These are phyloP conservation scores for Mustela erminea DNA, from an alignment of 2,797 vertebrate species.

Conservation along the genomic window DNA sequence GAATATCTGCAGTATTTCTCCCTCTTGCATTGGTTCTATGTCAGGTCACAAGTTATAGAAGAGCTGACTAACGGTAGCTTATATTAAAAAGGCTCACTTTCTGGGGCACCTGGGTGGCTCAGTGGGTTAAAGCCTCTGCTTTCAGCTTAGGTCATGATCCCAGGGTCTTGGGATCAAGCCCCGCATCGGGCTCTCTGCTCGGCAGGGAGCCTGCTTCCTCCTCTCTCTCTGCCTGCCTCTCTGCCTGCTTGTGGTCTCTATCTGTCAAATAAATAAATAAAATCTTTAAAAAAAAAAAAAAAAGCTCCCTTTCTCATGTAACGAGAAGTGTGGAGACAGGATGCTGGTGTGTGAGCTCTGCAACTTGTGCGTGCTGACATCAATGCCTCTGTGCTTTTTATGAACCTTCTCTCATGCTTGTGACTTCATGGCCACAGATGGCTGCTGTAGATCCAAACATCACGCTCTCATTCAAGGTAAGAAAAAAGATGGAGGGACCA, in stretches of 20 bases:
- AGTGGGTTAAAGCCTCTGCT: too few relatives aligned
- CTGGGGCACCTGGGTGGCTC: neutral
- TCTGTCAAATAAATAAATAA: too few relatives aligned
- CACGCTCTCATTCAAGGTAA: neutral
- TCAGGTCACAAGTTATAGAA: neutral
- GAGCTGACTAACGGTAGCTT: neutral
- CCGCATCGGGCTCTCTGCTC: too few relatives aligned
- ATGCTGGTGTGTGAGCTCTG: neutral
- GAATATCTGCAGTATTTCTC: neutral
- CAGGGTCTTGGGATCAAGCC: too few relatives aligned
- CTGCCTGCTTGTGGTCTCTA: too few relatives aligned
- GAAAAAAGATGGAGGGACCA: neutral
- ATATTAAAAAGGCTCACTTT: neutral
- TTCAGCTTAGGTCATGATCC: too few relatives aligned
- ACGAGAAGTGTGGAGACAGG: neutral
- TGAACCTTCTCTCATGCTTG: neutral
- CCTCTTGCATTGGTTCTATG: neutral
- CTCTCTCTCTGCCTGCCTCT: too few relatives aligned
- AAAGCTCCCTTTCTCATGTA: neutral
- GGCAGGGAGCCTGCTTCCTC: too few relatives aligned
- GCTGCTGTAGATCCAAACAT: neutral
- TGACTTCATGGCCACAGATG: neutral
- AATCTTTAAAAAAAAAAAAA: too few relatives aligned
- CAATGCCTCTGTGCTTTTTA: neutral
- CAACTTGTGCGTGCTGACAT: neutral